A percentile compares a stretch with the other conserved stretches of the same genome.
Conservation (phyloP, 2,113 vertebrate genomes). For the Salvelinus alpinus region DNA sequence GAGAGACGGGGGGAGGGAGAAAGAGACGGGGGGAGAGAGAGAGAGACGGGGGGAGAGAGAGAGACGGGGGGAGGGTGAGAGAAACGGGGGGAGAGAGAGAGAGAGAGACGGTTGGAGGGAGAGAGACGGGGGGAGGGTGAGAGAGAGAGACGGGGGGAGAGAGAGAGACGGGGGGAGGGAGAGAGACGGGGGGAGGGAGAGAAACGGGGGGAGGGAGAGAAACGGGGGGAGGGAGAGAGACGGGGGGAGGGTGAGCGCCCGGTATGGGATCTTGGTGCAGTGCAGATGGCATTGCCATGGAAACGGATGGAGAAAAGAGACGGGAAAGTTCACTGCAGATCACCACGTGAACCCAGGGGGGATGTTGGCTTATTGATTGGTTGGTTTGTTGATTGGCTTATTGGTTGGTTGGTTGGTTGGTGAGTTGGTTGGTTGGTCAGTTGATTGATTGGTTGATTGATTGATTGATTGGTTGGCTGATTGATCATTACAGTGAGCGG, state of each 20-base stretch:
- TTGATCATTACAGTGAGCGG: too few species aligned
- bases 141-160: neutral
- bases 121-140: neutral
- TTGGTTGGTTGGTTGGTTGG: neutral
- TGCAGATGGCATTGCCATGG: slow-evolving; percentile 86
- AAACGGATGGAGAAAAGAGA: slow-evolving; percentile 66
- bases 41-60: neutral
- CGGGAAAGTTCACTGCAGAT: slow-evolving; percentile 53
- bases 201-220: too few species aligned
- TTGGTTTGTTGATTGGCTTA: neutral
- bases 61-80: too few species aligned
- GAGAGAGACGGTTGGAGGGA: too few species aligned
- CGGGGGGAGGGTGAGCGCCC: slow-evolving; percentile 51
- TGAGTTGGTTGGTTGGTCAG: neutral
- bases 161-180: too few species aligned
- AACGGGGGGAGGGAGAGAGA: neutral
- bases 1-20: too few species aligned
- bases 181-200: too few species aligned
- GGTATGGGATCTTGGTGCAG: slow-evolving; percentile 79
- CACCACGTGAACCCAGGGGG: slow-evolving; percentile 22
- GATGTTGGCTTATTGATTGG: neutral
- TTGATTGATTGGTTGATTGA: too few species aligned
- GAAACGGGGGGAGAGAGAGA: neutral
- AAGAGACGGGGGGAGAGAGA: neutral
- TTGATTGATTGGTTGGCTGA: too few species aligned